Evolutionary conservation across 2,888 invertebrate species (phyloP), one percentile per base, ranked within the genome.

Genomic region (Watsonalla cultraria): DNA sequence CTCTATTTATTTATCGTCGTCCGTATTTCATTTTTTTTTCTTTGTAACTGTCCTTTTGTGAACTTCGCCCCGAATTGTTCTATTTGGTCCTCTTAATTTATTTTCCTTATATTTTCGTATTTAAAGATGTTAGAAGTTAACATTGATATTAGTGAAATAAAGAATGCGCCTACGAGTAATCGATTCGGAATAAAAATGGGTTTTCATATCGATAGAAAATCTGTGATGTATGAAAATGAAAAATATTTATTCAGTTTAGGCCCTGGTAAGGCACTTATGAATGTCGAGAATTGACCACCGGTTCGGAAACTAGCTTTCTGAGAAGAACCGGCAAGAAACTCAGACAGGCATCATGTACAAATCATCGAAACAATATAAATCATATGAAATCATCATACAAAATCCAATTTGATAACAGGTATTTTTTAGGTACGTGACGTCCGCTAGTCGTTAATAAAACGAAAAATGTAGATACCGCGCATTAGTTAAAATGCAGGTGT

Each of bases 21-120:
- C 35, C 46, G 46, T 34, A 35, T 37, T 51, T 51, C 51, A 46
- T 51, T 51, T 46, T 51, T 79, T 76, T 70, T 68, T 78, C 75
- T 80, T 74, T 72, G 66, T 68, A 70, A 76, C 68, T 72, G 72
- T 75, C 76, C 64, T 75, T n/a, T 37, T 71, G 71, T 70, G 68
- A 66, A 61, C 64, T 68, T 54, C 42, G 34, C 54, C 55, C 56
- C 51, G 59, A 61, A 60, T 55, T 55, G 48, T 58, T 6, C 11
- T 11, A 42, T 5, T 37, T 13, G 14, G 8, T 7, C 5, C 35
- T 51, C 56, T 59, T 64, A 66, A 64, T 65, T 67, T 57, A 56
- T 57, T 59, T 57, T 52, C 57, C 46, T 37, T 42, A 42, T 42
- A 2, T 42, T 11, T 11, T 42, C 24, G 42, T 11, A 42, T 11